These are phyloP conservation scores for Pachliopta kotzebuea DNA, from an alignment of 2,888 invertebrate genomes.

Conservation along the genomic window DNA sequence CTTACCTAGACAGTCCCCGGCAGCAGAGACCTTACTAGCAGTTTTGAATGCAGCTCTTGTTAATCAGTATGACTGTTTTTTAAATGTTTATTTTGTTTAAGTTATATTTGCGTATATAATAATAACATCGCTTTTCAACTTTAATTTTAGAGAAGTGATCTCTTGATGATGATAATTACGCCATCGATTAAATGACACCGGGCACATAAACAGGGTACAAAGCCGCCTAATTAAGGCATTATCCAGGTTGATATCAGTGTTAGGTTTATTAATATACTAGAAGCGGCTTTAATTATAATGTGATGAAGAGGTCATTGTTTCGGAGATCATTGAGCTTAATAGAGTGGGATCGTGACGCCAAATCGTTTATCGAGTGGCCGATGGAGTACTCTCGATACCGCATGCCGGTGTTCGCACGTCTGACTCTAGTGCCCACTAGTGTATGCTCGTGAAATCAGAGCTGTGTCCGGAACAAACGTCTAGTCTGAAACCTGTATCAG, in stretches of 20 bases:
- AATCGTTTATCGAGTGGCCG: slow-evolving; percentile 40
- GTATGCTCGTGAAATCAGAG: slow-evolving; percentile 33
- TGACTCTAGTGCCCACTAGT: slow-evolving; percentile 35
- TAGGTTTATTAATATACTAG: slow-evolving; percentile 28
- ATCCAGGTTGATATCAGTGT: slow-evolving; percentile 13
- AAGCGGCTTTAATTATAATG: slow-evolving; percentile 31
- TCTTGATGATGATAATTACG: no score
- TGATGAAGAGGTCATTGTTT: slow-evolving; percentile 40
- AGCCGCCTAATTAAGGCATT: slow-evolving; percentile 17
- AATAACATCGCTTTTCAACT: no score
- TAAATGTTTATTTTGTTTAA: no score
- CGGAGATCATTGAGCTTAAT: slow-evolving; percentile 36
- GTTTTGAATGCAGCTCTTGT: no score
- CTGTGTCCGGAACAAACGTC: slow-evolving; percentile 38
- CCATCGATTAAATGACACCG: background rate
- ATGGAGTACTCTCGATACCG: slow-evolving; percentile 37
- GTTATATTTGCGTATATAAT: no score
- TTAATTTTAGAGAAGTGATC: no score
- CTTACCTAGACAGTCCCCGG: no score
- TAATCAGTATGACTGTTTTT: no score
- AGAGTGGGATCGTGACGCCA: slow-evolving; percentile 37
- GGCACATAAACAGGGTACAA: slow-evolving; percentile 7
- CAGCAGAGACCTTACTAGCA: no score
- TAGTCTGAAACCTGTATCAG: slow-evolving; percentile 26
- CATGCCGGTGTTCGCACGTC: slow-evolving; percentile 35